Evolutionary conservation across 2,113 vertebrate species (phyloP).

Genomic region (Anhinga anhinga): DNA sequence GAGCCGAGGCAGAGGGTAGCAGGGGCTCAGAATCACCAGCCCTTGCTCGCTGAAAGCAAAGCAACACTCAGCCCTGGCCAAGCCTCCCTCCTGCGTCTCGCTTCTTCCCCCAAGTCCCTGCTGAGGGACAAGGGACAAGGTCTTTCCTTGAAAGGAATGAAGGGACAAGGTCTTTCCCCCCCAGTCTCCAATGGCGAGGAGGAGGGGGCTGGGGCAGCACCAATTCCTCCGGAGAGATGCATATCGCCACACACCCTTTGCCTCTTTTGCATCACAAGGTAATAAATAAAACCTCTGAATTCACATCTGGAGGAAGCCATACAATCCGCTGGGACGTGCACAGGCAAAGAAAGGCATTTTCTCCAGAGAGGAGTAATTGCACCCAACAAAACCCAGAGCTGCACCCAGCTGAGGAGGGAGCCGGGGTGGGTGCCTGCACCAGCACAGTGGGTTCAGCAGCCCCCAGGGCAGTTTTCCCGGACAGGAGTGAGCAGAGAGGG

Average conservation of each 20-base stretch:
- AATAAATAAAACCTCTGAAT: not conserved
- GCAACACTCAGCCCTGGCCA: not conserved
- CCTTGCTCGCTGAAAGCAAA: not conserved
- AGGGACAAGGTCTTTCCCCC: not conserved
- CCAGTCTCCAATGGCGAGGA: not conserved
- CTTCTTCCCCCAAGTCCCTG: not conserved
- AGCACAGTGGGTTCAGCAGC: not conserved
- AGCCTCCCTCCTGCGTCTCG: not conserved
- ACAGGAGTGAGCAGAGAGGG: not conserved
- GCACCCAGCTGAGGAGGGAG: not conserved
- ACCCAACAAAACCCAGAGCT: not conserved
- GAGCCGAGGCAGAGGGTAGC: rapidly evolving
- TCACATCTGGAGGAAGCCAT: not conserved
- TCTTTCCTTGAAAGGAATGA: not conserved
- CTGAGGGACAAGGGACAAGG: not conserved
- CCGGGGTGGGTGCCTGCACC: rapidly evolving
- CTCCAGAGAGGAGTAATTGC: not conserved
- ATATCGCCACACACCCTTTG: not conserved
- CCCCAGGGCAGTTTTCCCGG: rapidly evolving
- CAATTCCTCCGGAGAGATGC: not conserved
- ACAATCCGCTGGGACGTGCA: not conserved
- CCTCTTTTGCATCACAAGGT: not conserved
- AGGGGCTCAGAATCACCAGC: not conserved
- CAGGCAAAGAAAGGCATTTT: not conserved
- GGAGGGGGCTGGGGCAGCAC: not conserved